phyloP scores from a whole-genome alignment of 2,888 invertebrate species.

The Nymphalis urticae region DNA sequence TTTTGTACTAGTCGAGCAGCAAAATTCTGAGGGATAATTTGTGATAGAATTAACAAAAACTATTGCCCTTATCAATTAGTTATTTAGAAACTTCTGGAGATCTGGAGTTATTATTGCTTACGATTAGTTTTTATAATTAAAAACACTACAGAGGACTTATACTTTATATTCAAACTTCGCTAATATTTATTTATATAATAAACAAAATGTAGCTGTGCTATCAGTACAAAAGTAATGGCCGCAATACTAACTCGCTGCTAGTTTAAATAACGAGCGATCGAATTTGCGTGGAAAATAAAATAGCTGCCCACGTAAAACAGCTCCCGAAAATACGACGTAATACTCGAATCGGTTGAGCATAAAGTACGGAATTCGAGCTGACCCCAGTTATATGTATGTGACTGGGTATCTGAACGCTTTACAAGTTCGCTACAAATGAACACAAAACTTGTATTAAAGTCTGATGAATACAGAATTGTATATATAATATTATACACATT shows the following conservation, averaged over 20 bases:
- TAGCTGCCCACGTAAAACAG: slow-evolving; percentile 10
- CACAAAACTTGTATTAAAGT: not conserved
- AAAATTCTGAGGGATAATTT: no score
- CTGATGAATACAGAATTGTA: not conserved
- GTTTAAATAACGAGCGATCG: slow-evolving; percentile 15
- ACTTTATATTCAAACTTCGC: not conserved
- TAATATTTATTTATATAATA: not conserved
- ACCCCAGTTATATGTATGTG: slow-evolving; percentile 6
- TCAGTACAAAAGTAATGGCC: not conserved
- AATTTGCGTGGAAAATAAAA: slow-evolving; percentile 22
- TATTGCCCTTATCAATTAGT: no score
- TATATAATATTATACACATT: no score
- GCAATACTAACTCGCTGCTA: slow-evolving; percentile 3
- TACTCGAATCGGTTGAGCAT: slow-evolving; percentile 25
- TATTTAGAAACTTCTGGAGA: no score
- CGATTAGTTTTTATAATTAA: no score
- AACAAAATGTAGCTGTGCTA: not conserved
- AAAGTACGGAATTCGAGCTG: slow-evolving; percentile 16
- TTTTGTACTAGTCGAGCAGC: no score
- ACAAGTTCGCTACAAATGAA: slow-evolving; percentile 7
- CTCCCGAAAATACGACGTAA: slow-evolving; percentile 22
- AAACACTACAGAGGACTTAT: not conserved
- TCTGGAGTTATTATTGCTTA: no score
- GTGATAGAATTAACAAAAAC: no score
- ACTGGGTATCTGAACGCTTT: slow-evolving; percentile 2